phyloP scores from a whole-genome alignment of 1,140 invertebrate species.

The Drosophila pseudoananassae region DNA sequence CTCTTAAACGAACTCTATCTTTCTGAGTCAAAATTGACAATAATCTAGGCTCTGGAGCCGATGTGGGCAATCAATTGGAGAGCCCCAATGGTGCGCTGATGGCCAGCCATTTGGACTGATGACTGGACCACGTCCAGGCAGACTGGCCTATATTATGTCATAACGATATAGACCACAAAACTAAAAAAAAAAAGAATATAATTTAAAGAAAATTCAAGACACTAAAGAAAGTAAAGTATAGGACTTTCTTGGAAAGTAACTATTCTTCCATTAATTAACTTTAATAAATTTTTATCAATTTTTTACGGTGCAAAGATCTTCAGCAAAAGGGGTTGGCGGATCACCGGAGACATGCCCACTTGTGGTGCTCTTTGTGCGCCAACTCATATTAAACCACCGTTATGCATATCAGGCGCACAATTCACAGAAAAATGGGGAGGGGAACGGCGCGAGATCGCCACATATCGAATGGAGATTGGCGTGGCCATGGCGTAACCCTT shows the following conservation, averaged over 20 bases:
- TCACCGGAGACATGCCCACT: slow-evolving; percentile 67
- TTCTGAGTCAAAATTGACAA: slow-evolving; percentile 12
- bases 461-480: slow-evolving; percentile 67
- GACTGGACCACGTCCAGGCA: slow-evolving; percentile 38
- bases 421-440: slow-evolving; percentile 38
- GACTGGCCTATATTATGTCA: slow-evolving; percentile 62
- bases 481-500: slow-evolving; percentile 75
- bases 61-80: slow-evolving; percentile 53
- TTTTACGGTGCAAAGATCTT: slow-evolving; percentile 24
- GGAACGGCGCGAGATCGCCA: slow-evolving; percentile 31
- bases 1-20: neutral
- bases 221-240: too few species aligned
- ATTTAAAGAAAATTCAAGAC: neutral
- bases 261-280: neutral
- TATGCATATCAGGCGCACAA: slow-evolving; percentile 75
- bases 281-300: neutral
- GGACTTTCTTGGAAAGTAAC: neutral
- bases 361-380: slow-evolving; percentile 63
- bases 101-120: slow-evolving; percentile 60
- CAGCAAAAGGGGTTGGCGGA: slow-evolving; percentile 27
- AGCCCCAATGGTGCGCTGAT: slow-evolving; percentile 58
- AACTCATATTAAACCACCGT: slow-evolving; percentile 81
- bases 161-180: slow-evolving; percentile 64
- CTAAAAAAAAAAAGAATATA: neutral
- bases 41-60: slow-evolving; percentile 19